These are phyloP conservation scores for Drosophila nigromelanica DNA, from an alignment of 1,140 invertebrate genomes.

Conservation along the genomic window DNA sequence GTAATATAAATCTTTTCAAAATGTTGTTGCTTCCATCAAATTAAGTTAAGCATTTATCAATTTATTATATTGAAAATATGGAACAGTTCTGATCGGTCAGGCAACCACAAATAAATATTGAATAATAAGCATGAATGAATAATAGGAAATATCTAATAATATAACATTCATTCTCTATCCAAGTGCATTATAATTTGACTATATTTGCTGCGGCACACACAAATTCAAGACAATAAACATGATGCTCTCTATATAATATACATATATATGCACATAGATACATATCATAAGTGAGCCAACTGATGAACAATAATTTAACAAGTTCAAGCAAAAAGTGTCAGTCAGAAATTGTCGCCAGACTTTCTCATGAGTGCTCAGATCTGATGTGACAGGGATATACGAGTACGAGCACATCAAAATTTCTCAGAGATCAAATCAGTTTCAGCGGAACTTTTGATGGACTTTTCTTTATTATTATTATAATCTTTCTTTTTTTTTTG, in stretches of 20 bases:
- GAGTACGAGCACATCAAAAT: neutral
- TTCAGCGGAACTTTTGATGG: conserved; percentile 52
- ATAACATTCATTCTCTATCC: neutral
- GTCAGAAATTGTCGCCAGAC: conserved; percentile 13
- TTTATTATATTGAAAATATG: no score
- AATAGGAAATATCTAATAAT: neutral
- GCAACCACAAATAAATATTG: no score
- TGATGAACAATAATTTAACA: conserved; percentile 57
- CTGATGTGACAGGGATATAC: neutral
- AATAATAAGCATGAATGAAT: no score
- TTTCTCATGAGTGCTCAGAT: neutral
- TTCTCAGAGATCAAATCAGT: conserved; percentile 40
- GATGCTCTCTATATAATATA: conserved; percentile 25
- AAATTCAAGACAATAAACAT: conserved; percentile 48
- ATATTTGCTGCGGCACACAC: conserved; percentile 14
- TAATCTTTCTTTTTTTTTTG: no score
- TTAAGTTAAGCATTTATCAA: no score
- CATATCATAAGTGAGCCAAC: neutral
- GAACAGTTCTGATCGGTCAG: no score
- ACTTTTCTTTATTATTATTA: conserved; percentile 7
- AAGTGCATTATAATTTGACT: conserved; percentile 40
- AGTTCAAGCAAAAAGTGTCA: conserved; percentile 38
- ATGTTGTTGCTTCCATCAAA: no score
- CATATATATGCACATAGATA: neutral
- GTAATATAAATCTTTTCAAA: no score